Conservation (phyloP, 2,888 invertebrate species). For the Gastrophysa polygoni region DNA sequence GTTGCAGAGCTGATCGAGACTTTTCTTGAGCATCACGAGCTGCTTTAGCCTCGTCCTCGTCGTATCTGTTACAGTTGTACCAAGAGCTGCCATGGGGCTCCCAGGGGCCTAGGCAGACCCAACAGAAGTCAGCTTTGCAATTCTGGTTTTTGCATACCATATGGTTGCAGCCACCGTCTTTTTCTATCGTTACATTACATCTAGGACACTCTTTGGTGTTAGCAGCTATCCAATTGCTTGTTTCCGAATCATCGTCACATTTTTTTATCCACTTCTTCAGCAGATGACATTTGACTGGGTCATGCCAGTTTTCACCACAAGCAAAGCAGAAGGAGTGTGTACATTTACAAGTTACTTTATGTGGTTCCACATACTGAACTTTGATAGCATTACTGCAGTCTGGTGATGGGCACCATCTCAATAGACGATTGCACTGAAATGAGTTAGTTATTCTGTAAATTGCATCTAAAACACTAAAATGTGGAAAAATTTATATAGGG, state of each 20-base stretch:
- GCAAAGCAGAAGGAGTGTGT: slow-evolving; percentile 93
- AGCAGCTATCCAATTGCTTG: slow-evolving; percentile 98
- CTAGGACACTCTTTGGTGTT: slow-evolving; percentile 99
- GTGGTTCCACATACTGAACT: slow-evolving; percentile 87
- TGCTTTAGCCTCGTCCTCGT: slow-evolving; percentile 95
- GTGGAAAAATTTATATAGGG: too few relatives aligned
- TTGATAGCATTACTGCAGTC: slow-evolving; percentile 97
- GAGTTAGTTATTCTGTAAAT: neutral
- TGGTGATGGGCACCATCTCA: slow-evolving; percentile 98
- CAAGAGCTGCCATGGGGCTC: slow-evolving; percentile 97
- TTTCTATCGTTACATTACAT: slow-evolving; percentile 96
- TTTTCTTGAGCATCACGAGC: slow-evolving; percentile 96
- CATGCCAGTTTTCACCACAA: slow-evolving; percentile 98
- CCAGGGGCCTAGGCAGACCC: slow-evolving; percentile 99
- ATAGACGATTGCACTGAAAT: slow-evolving; percentile 86
- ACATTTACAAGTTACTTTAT: slow-evolving; percentile 93
- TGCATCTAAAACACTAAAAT: neutral
- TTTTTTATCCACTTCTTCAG: slow-evolving; percentile 97
- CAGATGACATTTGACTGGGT: slow-evolving; percentile 93
- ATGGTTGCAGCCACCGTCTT: slow-evolving; percentile 99
- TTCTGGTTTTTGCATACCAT: slow-evolving; percentile 98
- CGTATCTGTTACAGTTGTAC: slow-evolving; percentile 97
- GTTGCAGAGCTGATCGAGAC: slow-evolving; percentile 90
- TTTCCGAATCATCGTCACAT: slow-evolving; percentile 98
- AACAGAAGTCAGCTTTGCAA: slow-evolving; percentile 98